A percentile compares a stretch with the other conserved stretches of the same genome.
phyloP scores from a whole-genome alignment of 2,797 vertebrate species.

The Xiphophorus birchmanni region DNA sequence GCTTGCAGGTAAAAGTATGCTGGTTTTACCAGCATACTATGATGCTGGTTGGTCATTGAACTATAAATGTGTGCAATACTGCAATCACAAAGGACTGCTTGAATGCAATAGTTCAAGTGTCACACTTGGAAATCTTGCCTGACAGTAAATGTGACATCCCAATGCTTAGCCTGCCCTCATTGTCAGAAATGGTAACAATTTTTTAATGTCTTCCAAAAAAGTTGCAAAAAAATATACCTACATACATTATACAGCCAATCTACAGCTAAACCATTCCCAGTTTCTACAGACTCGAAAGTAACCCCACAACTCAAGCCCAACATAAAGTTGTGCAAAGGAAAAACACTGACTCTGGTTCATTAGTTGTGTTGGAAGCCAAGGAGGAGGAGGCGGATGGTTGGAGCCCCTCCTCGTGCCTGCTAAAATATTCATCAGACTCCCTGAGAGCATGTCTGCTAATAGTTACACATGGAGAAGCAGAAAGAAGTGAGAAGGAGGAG shows the following conservation, averaged over 20 bases:
- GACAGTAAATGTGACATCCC: too few relatives aligned
- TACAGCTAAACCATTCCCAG: conserved; percentile 5
- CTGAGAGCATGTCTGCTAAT: conserved; percentile 89
- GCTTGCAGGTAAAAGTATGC: too few relatives aligned
- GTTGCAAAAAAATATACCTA: background rate
- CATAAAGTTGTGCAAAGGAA: conserved; percentile 71
- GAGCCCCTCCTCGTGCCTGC: conserved; percentile 85
- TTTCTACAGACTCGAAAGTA: conserved; percentile 20
- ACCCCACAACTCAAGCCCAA: conserved; percentile 32
- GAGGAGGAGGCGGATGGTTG: conserved; percentile 72
- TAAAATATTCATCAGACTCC: conserved; percentile 95
- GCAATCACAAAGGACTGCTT: too few relatives aligned
- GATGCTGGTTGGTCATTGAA: too few relatives aligned
- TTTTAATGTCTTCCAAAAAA: background rate
- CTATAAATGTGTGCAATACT: too few relatives aligned
- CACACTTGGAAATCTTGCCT: too few relatives aligned
- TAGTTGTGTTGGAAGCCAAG: conserved; percentile 84
- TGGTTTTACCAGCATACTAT: too few relatives aligned
- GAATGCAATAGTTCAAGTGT: too few relatives aligned
- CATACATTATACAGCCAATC: background rate
- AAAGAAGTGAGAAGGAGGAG: conserved; percentile 76
- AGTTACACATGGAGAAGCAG: conserved; percentile 77
- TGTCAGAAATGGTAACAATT: too few relatives aligned
- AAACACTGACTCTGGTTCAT: conserved; percentile 82
- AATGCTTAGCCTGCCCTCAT: too few relatives aligned